phyloP scores from a whole-genome alignment of 2,797 vertebrate genomes.

The Myotis pilosus region DNA sequence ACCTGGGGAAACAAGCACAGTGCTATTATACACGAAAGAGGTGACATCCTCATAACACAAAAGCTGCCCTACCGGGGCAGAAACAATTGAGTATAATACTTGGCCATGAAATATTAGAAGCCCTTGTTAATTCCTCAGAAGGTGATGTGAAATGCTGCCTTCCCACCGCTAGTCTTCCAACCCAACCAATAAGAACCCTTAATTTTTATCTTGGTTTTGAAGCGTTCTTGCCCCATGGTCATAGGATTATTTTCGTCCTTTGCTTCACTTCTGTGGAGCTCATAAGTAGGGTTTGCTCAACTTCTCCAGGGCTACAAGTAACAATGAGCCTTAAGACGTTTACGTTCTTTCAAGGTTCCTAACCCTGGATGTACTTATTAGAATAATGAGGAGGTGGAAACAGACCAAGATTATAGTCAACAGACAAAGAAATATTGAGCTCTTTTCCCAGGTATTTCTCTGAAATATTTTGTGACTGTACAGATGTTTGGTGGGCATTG shows the following conservation, averaged over 20 bases:
- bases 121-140: neutral
- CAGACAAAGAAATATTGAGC: neutral
- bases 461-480: neutral
- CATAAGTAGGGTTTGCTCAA: neutral
- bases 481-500: neutral
- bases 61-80: rapidly evolving
- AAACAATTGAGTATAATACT: rapidly evolving
- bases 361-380: neutral
- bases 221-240: rapidly evolving
- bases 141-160: neutral
- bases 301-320: neutral
- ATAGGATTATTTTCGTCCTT: neutral
- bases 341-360: neutral
- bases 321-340: neutral
- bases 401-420: too few relatives aligned
- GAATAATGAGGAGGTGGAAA: neutral
- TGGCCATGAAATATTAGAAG: rapidly evolving
- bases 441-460: neutral
- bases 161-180: neutral
- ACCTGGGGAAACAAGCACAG: constrained; percentile 84
- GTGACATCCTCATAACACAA: rapidly evolving
- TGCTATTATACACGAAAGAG: rapidly evolving
- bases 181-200: neutral
- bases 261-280: neutral
- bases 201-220: neutral